Percentiles rank a stretch among this genome's conserved stretches.
Conservation (phyloP, 2,888 invertebrate species). For the Drosophila sordidapex region DNA sequence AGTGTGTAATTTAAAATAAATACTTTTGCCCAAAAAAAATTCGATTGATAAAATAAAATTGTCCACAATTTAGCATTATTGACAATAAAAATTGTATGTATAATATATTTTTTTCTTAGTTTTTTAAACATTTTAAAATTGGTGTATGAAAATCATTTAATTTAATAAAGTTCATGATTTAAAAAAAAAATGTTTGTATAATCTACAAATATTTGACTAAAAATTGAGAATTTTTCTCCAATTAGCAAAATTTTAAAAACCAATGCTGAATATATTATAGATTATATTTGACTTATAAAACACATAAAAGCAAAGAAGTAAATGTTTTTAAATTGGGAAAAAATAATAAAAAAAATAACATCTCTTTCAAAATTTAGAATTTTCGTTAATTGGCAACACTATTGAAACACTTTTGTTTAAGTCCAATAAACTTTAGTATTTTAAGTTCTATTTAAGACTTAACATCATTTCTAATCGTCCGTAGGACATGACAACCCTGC, state of each 20-base stretch:
- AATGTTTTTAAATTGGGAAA: background rate
- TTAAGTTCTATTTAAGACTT: background rate
- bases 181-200: no score
- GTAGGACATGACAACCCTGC: constrained; percentile 41
- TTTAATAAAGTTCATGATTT: background rate
- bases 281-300: background rate
- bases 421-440: background rate
- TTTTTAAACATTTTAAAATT: background rate
- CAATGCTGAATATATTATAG: background rate
- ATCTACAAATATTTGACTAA: background rate
- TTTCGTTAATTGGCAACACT: background rate
- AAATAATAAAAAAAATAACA: background rate
- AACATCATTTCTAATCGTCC: background rate
- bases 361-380: accelerated
- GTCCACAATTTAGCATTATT: background rate
- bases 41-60: background rate
- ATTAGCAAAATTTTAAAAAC: background rate
- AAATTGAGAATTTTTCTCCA: no score
- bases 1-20: background rate
- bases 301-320: background rate
- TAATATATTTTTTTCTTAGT: background rate
- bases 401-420: background rate
- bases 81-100: background rate
- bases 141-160: background rate
- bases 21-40: background rate